Conservation (phyloP, 1,140 invertebrate genomes). For the Ostrea edulis region DNA sequence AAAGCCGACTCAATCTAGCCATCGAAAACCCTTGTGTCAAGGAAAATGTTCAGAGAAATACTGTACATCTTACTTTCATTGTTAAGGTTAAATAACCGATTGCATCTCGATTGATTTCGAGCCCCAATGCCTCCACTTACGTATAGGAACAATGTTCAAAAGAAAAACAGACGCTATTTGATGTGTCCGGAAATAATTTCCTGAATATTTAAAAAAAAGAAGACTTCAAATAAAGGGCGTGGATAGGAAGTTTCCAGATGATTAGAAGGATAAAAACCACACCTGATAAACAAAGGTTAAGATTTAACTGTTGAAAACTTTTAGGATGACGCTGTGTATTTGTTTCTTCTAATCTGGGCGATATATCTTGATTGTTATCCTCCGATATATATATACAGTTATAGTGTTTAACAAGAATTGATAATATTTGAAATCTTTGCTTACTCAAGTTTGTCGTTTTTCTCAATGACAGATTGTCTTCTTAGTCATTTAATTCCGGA, state of each 20-base stretch:
- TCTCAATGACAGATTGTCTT: slow-evolving; percentile 26
- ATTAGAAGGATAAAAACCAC: not conserved
- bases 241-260: not conserved
- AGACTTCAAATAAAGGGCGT: slow-evolving; percentile 4
- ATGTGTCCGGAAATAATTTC: slow-evolving; percentile 2
- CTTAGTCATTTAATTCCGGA: slow-evolving; percentile 38
- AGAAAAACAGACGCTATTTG: not conserved
- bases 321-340: not conserved
- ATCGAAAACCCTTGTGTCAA: too few relatives aligned
- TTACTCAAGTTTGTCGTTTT: not conserved
- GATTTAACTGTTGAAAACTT: not conserved
- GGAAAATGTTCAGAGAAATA: not conserved
- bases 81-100: not conserved
- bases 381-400: not conserved
- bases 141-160: not conserved
- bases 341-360: not conserved
- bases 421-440: not conserved
- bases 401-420: not conserved
- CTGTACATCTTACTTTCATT: not conserved
- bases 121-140: not conserved
- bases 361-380: not conserved
- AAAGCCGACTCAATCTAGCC: too few relatives aligned
- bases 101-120: not conserved
- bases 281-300: not conserved
- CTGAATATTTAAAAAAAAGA: not conserved